Evolutionary conservation across 2,888 invertebrate species (phyloP).

Genomic region (Ichneumon xanthorius): DNA sequence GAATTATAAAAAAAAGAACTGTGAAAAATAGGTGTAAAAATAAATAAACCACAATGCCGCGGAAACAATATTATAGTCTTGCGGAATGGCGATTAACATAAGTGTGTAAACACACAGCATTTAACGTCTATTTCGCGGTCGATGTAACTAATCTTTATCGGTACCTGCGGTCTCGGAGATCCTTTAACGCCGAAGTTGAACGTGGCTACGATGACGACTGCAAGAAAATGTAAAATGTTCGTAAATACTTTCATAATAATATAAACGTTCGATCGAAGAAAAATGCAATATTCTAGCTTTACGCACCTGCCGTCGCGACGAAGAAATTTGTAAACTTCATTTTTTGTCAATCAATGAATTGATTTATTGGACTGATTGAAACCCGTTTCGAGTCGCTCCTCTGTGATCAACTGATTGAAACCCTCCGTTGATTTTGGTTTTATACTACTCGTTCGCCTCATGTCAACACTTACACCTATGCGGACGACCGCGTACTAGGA

Average conservation of each 20-base stretch:
- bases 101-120: neutral
- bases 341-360: slow-evolving; percentile 10
- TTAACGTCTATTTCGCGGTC: neutral
- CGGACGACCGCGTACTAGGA: neutral
- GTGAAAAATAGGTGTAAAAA: neutral
- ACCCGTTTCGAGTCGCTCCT: neutral
- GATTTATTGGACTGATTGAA: neutral
- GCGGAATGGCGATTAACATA: neutral
- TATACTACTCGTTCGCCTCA: slow-evolving; percentile 57
- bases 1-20: no score
- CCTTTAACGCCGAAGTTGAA: neutral
- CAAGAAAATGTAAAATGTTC: neutral
- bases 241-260: no score
- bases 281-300: neutral
- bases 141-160: neutral
- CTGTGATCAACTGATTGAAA: slow-evolving; percentile 52
- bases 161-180: neutral
- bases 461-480: slow-evolving; percentile 12
- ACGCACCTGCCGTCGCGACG: slow-evolving; percentile 32
- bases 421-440: slow-evolving; percentile 52
- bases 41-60: neutral
- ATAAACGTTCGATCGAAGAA: neutral
- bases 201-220: neutral
- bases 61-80: neutral
- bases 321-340: slow-evolving; percentile 27